Conservation (phyloP, 2,797 vertebrate genomes). For the Carapus acus region DNA sequence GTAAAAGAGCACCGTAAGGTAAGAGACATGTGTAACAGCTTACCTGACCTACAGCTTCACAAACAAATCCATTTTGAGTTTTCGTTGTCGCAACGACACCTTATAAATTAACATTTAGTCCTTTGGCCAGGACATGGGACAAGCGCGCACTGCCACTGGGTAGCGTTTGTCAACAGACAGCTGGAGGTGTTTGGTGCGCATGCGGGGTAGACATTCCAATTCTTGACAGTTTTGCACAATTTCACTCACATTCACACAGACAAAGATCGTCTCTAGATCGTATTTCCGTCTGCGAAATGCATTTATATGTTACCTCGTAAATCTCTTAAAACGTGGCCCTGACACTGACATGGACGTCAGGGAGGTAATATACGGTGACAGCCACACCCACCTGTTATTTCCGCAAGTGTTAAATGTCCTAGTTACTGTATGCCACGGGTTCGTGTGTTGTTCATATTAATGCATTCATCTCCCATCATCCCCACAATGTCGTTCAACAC, state of each 20-base stretch:
- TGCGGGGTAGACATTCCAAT: constrained; percentile 37
- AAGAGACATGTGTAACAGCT: not conserved
- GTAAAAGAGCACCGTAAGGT: constrained; percentile 3
- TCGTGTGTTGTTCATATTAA: too few relatives aligned
- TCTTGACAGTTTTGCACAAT: too few relatives aligned
- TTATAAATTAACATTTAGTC: constrained; percentile 37
- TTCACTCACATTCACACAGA: too few relatives aligned
- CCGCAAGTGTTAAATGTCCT: constrained; percentile 7
- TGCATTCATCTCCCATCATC: too few relatives aligned
- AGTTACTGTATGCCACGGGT: too few relatives aligned
- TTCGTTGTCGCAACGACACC: not conserved
- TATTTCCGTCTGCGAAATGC: not conserved
- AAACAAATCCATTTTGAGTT: constrained; percentile 5
- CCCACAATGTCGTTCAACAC: too few relatives aligned
- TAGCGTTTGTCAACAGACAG: constrained; percentile 65
- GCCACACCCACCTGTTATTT: rapidly evolving
- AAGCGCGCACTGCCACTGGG: constrained; percentile 3
- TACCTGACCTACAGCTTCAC: constrained; percentile 41
- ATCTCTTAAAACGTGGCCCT: not conserved
- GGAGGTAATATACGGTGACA: constrained; percentile 21
- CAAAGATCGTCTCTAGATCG: not conserved
- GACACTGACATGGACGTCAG: rapidly evolving
- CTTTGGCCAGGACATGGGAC: constrained; percentile 6
- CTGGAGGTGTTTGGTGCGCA: constrained; percentile 15
- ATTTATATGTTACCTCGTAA: not conserved